Percentiles rank a stretch among this genome's conserved stretches.
phyloP scores from a whole-genome alignment of 2,797 vertebrate species.

The Cyprinodon diabolis region DNA sequence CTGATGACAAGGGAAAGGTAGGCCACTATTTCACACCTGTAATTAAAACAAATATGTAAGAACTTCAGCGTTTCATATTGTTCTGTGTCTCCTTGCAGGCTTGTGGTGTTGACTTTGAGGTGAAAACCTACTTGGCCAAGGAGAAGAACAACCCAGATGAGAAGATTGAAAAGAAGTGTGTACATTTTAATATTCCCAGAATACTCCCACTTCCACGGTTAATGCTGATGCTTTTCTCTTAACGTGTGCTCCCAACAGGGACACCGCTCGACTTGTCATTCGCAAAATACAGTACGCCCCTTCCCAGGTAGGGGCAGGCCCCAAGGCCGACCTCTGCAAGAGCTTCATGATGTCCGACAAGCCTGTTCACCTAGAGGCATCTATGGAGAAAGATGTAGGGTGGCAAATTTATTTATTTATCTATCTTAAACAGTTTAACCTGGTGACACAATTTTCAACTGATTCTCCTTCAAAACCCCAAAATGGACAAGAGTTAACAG shows the following conservation, averaged over 20 bases:
- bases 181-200: background rate
- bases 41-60: background rate
- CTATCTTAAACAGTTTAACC: background rate
- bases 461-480: background rate
- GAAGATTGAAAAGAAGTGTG: constrained; percentile 89
- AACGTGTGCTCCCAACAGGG: constrained; percentile 69
- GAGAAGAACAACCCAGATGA: constrained; percentile 83
- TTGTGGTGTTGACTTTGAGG: constrained; percentile 90
- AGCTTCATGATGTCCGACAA: constrained; percentile 95
- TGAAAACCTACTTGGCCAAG: constrained; percentile 86
- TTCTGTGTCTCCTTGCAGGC: constrained; percentile 70
- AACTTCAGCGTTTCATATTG: background rate
- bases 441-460: background rate
- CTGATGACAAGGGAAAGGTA: constrained; percentile 89
- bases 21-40: constrained; percentile 12
- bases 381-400: constrained; percentile 86
- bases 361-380: constrained; percentile 86
- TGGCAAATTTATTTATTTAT: constrained; percentile 6
- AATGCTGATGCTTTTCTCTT: background rate
- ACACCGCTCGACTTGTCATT: constrained; percentile 86
- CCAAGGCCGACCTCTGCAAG: constrained; percentile 82
- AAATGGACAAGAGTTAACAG: background rate
- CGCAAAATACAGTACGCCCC: constrained; percentile 92
- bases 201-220: background rate
- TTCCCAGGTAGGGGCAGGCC: constrained; percentile 67